A percentile compares a stretch with the other conserved stretches of the same genome.
phyloP scores from a whole-genome alignment of 1,140 invertebrate species.

The Philotrypesis tridentata region DNA sequence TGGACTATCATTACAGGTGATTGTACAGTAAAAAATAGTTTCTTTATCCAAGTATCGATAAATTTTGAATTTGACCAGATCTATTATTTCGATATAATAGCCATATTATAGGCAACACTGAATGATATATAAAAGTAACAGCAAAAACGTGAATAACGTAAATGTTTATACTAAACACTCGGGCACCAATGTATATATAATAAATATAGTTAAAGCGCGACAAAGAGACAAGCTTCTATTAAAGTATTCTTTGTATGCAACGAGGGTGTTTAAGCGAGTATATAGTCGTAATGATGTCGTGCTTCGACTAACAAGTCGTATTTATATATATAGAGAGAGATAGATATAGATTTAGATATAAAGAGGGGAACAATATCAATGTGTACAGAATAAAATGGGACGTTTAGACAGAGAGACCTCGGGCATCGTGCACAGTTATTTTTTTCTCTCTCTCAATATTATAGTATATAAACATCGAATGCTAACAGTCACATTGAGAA shows the following conservation, averaged over 20 bases:
- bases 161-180: constrained; percentile 27
- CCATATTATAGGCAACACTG: neutral
- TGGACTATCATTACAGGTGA: too few relatives aligned
- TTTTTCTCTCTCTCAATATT: too few relatives aligned
- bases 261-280: constrained; percentile 38
- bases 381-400: constrained; percentile 3
- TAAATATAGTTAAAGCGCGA: constrained; percentile 38
- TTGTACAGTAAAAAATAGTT: too few relatives aligned
- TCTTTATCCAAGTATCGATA: too few relatives aligned
- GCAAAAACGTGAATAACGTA: neutral
- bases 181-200: constrained; percentile 14
- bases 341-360: neutral
- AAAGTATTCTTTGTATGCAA: constrained; percentile 44
- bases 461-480: constrained; percentile 4
- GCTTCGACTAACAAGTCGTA: constrained; percentile 47
- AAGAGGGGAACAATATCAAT: constrained; percentile 24
- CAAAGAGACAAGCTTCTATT: constrained; percentile 18
- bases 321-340: constrained; percentile 23
- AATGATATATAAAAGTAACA: neutral
- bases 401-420: constrained; percentile 18
- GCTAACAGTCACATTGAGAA: constrained; percentile 26
- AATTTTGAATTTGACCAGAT: neutral
- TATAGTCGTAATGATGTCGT: constrained; percentile 34
- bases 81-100: neutral
- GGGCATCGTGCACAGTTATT: constrained; percentile 32